Evolutionary conservation across 2,113 vertebrate genomes (phyloP), one percentile per base, ranked within the genome.

Genomic region (Pseudorectes ferrugineus): DNA sequence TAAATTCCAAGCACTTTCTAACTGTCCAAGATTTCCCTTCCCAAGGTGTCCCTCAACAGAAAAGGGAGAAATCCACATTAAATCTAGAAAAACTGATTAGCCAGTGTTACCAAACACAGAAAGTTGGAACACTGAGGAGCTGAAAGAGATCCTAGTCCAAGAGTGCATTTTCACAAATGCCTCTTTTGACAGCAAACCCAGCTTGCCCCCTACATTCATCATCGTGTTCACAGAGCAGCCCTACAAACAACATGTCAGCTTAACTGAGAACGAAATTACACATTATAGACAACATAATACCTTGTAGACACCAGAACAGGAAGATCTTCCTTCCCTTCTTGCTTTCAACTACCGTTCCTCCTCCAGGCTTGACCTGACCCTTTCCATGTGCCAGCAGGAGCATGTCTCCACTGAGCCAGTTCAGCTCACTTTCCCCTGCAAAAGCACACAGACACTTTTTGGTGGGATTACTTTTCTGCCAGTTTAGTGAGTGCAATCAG

Each of bases 241-340:
- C 70, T 75, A 59, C 52, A 89, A 87, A 70, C 11, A 85, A 68
- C 24, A 23, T 25, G 40, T 68, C 79, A 88, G 31, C 31, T 88
- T 84, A 81, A 71, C 22, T 71, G n/a, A 65, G 61, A 93, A 82
- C 23, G 25, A 94, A 93, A 79, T 78, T 78, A 43, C 43, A 38
- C 45, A 11, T 68, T 45, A 75, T 23, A 68, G 73, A 84, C 51
- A 89, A 52, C 57, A 46, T 74, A 77, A 86, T 36, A 84, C 40
- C 45, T 81, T 72, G 61, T 65, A 82, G 70, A 82, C 43, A 75
- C 52, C 81, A 63, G 42, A 33, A 75, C 25, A 85, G 48, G 74
- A 93, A 95, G 88, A 61, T 79, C 58, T 78, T 89, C 72, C 59
- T 89, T 91, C 52, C 61, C 10, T 89, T 89, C 77, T 75, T 88